Evolutionary conservation across 2,113 vertebrate species (phyloP).

Genomic region (Calidris pugnax): DNA sequence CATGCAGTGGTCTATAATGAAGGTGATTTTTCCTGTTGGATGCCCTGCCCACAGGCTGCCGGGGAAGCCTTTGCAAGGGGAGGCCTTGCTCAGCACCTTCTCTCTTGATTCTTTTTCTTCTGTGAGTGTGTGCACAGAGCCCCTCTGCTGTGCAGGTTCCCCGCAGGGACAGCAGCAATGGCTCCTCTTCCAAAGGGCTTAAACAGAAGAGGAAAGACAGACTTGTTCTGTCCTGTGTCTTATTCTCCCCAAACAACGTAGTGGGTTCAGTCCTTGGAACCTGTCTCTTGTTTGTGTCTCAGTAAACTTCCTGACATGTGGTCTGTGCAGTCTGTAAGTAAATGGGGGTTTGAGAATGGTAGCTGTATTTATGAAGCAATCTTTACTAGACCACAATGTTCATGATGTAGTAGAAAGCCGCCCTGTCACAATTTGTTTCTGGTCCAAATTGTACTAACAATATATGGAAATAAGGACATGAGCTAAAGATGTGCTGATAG

Average conservation of each 20-base stretch:
- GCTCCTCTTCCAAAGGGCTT: background rate
- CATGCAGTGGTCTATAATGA: background rate
- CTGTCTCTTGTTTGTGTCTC: background rate
- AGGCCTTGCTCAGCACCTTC: accelerated
- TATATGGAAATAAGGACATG: background rate
- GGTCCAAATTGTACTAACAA: too few relatives aligned
- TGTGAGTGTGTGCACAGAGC: background rate
- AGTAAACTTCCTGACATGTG: background rate
- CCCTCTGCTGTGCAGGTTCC: background rate
- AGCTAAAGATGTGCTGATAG: background rate
- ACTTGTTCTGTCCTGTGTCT: background rate
- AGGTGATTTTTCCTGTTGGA: background rate
- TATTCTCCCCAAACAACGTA: background rate
- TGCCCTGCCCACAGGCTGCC: background rate
- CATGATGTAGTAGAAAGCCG: background rate
- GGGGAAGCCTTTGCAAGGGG: background rate
- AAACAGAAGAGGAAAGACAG: background rate
- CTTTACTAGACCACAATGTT: background rate
- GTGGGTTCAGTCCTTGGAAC: background rate
- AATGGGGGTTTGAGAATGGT: background rate
- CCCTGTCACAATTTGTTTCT: background rate
- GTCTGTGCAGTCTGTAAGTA: background rate
- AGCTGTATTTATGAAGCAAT: background rate
- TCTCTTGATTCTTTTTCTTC: background rate
- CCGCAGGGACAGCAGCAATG: background rate